phyloP scores from a whole-genome alignment of 2,888 invertebrate species.

The Lasius platythorax region DNA sequence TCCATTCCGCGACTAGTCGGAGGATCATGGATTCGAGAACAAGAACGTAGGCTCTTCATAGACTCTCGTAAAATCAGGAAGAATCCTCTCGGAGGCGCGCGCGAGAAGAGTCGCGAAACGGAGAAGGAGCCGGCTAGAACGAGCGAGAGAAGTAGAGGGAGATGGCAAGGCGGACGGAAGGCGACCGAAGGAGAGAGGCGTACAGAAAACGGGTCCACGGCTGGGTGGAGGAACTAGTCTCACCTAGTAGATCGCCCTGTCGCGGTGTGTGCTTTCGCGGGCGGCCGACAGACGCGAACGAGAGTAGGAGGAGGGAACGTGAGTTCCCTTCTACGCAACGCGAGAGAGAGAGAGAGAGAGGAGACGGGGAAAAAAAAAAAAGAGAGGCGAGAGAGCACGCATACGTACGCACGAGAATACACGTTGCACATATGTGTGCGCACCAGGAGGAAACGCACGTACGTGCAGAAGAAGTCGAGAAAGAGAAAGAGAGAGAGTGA shows the following conservation, averaged over 20 bases:
- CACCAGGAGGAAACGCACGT: conserved; percentile 48
- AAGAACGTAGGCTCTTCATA: conserved; percentile 6
- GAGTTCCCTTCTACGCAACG: conserved; percentile 56
- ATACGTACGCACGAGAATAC: conserved; percentile 22
- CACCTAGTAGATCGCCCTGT: conserved; percentile 77
- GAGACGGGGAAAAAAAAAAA: conserved; percentile 63
- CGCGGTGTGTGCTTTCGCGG: conserved; percentile 71
- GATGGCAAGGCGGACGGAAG: conserved; percentile 46
- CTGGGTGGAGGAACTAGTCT: conserved; percentile 78
- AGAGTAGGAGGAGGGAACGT: conserved; percentile 70
- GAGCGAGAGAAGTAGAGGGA: conserved; percentile 57
- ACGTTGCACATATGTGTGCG: conserved; percentile 26
- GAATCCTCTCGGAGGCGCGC: conserved; percentile 46
- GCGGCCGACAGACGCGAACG: conserved; percentile 59
- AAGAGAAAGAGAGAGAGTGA: conserved; percentile 6
- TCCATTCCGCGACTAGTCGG: conserved; percentile 2
- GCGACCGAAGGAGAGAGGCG: conserved; percentile 50
- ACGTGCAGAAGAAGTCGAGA: conserved; percentile 52
- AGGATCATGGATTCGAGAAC: neutral
- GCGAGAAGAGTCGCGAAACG: conserved; percentile 29
- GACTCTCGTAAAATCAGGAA: conserved; percentile 51
- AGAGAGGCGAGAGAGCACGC: conserved; percentile 55
- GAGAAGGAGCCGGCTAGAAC: conserved; percentile 55
- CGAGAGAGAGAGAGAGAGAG: conserved; percentile 47
- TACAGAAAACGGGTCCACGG: conserved; percentile 76